Conservation (phyloP, 92 coral and sea anemone genomes). For the Porites lobata region DNA sequence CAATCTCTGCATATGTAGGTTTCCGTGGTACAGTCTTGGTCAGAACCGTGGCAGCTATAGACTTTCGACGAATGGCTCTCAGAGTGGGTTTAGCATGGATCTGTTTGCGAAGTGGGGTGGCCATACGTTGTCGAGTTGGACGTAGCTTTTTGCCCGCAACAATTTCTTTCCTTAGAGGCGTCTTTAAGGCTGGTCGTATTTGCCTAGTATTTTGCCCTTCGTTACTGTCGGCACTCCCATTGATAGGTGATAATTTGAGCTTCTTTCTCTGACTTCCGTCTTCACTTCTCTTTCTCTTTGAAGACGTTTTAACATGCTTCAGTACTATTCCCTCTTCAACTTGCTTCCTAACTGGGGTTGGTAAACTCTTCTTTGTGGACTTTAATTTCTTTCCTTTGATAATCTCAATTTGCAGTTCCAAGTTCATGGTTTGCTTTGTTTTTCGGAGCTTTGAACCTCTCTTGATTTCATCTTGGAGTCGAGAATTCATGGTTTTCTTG, state of each 20-base stretch:
- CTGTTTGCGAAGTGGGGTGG: conserved; percentile 73
- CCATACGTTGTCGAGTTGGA: conserved; percentile 74
- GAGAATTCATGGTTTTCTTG: conserved; percentile 38
- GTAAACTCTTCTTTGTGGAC: conserved; percentile 70
- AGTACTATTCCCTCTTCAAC: conserved; percentile 67
- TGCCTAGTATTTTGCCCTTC: conserved; percentile 42
- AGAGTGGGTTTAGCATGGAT: conserved; percentile 70
- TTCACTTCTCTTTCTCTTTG: conserved; percentile 48
- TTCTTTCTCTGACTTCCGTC: conserved; percentile 62
- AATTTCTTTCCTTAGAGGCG: conserved; percentile 76
- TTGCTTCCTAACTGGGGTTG: conserved; percentile 75
- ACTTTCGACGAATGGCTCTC: conserved; percentile 76
- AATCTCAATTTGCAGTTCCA: conserved; percentile 62
- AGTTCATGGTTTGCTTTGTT: conserved; percentile 57
- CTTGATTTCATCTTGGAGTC: conserved; percentile 68
- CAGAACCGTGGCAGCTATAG: conserved; percentile 41
- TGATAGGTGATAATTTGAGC: conserved; percentile 55
- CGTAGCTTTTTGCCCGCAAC: conserved; percentile 53
- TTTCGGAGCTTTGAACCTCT: conserved; percentile 55
- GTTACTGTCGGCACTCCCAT: conserved; percentile 40
- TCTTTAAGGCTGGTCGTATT: conserved; percentile 65
- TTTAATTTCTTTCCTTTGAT: conserved; percentile 74
- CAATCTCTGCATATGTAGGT: conserved; percentile 97
- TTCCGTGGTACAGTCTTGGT: conserved; percentile 52
- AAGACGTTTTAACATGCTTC: conserved; percentile 31